These are phyloP conservation scores for Spilogale gracilis DNA, from an alignment of 2,113 vertebrate genomes.

Conservation along the genomic window DNA sequence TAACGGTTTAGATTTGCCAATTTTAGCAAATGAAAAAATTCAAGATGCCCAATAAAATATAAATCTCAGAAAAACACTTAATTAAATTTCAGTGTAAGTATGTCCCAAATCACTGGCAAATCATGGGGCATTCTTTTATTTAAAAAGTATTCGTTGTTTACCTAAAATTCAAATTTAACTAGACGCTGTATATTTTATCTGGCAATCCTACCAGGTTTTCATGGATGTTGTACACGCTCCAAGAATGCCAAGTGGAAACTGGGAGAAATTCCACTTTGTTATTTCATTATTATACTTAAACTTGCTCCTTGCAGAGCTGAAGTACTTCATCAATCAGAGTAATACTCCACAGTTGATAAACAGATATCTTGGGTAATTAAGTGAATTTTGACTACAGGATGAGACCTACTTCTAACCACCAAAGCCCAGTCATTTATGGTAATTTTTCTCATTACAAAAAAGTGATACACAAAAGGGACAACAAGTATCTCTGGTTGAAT, in stretches of 20 bases:
- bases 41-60: not conserved
- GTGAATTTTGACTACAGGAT: not conserved
- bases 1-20: not conserved
- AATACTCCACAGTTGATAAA: slow-evolving; percentile 1
- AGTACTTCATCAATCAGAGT: not conserved
- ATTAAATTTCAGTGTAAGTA: slow-evolving; percentile 29
- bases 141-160: not conserved
- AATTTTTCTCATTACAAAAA: slow-evolving; percentile 48
- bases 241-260: slow-evolving; percentile 17
- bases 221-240: not conserved
- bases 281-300: slow-evolving; percentile 25
- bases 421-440: not conserved
- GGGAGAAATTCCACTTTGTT: not conserved
- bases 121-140: not conserved
- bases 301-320: not conserved
- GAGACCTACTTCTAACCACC: not conserved
- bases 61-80: slow-evolving; percentile 28
- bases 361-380: not conserved
- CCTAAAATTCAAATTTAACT: slow-evolving; percentile 58
- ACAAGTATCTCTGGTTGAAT: not conserved
- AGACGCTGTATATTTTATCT: not conserved
- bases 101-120: slow-evolving; percentile 12
- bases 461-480: slow-evolving; percentile 21
- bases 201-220: not conserved
- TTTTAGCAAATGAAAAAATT: slow-evolving; percentile 56